Base-by-base conservation (phyloP, 2,113 vertebrate genomes). In the Anguilla rostrata region DNA sequence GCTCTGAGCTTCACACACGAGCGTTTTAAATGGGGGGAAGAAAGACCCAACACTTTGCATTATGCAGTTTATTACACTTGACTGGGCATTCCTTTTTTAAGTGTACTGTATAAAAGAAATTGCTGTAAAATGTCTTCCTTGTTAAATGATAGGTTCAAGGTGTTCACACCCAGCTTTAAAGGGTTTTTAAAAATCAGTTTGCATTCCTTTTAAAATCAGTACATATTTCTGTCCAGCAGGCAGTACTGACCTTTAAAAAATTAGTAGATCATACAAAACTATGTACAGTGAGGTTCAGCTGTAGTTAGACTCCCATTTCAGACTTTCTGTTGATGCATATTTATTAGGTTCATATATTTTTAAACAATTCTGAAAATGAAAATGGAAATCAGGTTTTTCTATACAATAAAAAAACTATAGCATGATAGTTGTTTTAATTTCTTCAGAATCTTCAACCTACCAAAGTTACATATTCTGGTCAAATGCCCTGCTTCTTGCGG, bases 401-500 rank as follows among this genome's bases (percentile, higher is more conserved):
- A n/a, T 75, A n/a, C 71, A 29, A 29, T 75, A 12, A 12, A 34
- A 29, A 75, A 66, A 66, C 20, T 22, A 66, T 26, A 75, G 71
- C 71, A 3, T n/a, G 71, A 75, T 75, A 75, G 71, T 75, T 34
- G 11, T 34, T 75, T 75, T 75, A 12, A 75, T 75, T 75, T 34
- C n/a, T 16, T 49, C 29, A 63, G 84, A 53, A 75, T 20, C 26
- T 83, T 63, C 34, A n/a, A 41, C 79, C 22, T 39, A 34, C 2
- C 39, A 22, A 20, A 29, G 39, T 18, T 18, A 15, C 16, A 16
- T n/a, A 9, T 80, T 60, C 6, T 81, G 16, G 26, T 89, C 84
- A 46, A 29, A 3, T 87, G 2, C 29, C 26, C 87, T 57, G 89
- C 90, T 94, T 95, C 86, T 97, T 98, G 81, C 88, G 94, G 92